Percentiles rank a stretch among this genome's conserved stretches.
Evolutionary conservation across 2,797 vertebrate genomes (phyloP).

Genomic region (Pipistrellus nathusii): DNA sequence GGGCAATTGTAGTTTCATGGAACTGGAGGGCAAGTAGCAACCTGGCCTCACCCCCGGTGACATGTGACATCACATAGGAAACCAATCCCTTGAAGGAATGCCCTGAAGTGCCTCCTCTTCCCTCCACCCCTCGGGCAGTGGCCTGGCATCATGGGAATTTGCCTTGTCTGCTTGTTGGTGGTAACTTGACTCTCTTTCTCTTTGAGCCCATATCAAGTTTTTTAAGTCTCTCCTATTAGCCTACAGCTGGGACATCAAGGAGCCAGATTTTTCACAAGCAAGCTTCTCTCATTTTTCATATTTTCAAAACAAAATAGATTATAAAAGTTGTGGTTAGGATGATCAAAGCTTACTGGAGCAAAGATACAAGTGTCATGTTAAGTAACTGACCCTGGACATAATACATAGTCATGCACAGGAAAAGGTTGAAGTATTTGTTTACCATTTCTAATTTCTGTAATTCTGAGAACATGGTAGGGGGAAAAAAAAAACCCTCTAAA

Average conservation of each 20-base stretch:
- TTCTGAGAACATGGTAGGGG: slow-evolving; percentile 7
- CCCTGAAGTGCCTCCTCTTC: slow-evolving; percentile 51
- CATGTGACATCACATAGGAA: slow-evolving; percentile 66
- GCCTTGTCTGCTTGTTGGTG: slow-evolving; percentile 73
- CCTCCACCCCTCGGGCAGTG: neutral
- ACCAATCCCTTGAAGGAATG: slow-evolving; percentile 68
- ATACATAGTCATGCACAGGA: neutral
- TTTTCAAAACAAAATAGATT: slow-evolving; percentile 16
- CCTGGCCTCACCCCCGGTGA: slow-evolving; percentile 17
- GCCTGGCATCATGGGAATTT: slow-evolving; percentile 77
- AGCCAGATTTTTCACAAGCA: slow-evolving; percentile 44
- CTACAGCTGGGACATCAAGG: slow-evolving; percentile 45
- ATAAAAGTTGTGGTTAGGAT: slow-evolving; percentile 34
- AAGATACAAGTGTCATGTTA: neutral
- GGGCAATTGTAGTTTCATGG: neutral
- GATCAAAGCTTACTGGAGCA: slow-evolving; percentile 10
- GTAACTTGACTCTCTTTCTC: slow-evolving; percentile 76
- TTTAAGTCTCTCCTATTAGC: slow-evolving; percentile 50
- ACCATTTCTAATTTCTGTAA: slow-evolving; percentile 13
- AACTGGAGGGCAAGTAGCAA: neutral
- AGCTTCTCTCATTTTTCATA: slow-evolving; percentile 43
- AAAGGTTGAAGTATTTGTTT: slow-evolving; percentile 42
- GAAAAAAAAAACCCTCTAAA: neutral
- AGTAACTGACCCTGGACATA: neutral
- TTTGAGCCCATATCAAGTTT: slow-evolving; percentile 68